Percentiles rank a stretch among this genome's conserved stretches.
Conservation (phyloP, 2,113 vertebrate genomes). For the Oreocharis arfaki region DNA sequence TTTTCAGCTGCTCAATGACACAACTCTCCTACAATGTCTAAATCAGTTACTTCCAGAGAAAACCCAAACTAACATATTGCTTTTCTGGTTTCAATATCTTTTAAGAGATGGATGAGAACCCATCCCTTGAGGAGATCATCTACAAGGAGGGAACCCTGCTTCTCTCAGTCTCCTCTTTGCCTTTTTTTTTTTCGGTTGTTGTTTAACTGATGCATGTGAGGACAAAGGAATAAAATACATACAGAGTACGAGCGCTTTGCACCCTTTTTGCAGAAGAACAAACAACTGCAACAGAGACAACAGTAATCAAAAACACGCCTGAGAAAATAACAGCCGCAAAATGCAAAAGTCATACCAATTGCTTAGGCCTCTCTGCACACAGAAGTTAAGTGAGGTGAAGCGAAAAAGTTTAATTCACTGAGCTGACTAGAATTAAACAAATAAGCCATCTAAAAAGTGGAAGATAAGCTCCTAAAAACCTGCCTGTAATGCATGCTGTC, state of each 20-base stretch:
- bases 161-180: accelerated
- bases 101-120: background rate
- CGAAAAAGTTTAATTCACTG: background rate
- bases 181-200: background rate
- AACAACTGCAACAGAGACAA: background rate
- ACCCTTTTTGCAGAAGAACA: background rate
- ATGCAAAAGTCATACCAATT: slow-evolving; percentile 9
- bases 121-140: background rate
- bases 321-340: background rate
- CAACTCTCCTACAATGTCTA: background rate
- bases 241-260: background rate
- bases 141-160: background rate
- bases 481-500: background rate
- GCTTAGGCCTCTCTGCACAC: slow-evolving; percentile 23
- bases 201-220: background rate
- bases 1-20: background rate
- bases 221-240: background rate
- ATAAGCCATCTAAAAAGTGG: background rate
- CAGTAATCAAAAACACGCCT: background rate
- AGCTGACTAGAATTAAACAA: slow-evolving; percentile 27
- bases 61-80: background rate
- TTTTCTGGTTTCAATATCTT: background rate
- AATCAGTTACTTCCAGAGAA: background rate
- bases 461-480: background rate
- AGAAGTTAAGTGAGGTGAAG: slow-evolving; percentile 44